Base-by-base conservation (phyloP, 53 echinoderm and acorn worm species). In the Paracentrotus lividus region DNA sequence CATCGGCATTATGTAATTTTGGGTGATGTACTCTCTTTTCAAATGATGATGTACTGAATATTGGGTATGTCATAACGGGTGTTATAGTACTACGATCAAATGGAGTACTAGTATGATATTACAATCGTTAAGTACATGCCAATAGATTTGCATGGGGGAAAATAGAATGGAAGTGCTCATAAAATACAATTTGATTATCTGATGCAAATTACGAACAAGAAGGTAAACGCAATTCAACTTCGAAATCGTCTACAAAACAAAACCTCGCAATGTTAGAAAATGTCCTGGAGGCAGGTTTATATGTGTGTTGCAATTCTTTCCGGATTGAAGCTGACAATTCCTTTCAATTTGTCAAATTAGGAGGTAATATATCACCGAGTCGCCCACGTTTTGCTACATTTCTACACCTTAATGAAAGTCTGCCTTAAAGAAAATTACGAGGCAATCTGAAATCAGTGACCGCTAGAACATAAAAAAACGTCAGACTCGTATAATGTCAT, bases 341-440 rank as follows among this genome's bases (percentile, higher is more conserved):
- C 26, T 78, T 78, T 47, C 81, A 78, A 78, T 78, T 78, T 78
- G 45, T 78, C 81, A 9, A 78, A 78, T 78, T 78, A 78, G 27
- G 81, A 21, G 81, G 47, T 78, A 78, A 78, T 78, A 78, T 78
- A 78, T 45, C 81, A 78, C 24, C 47, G 81, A 78, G 12, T 78
- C 81, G 81, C 81, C 81, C 81, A 78, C 47, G 47, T 78, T 78
- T 26, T n/a, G 6, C 14, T 66, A 27, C 67, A 66, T 27, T 7
- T 66, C 81, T 78, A 47, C 24, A 78, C 47, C 26, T 78, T 78
- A 47, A 78, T 78, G 81, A 78, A 78, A 78, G 47, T 47, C 42
- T 40, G 76, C 42, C 76, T 42, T 76, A 36, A 9, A 42, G 18
- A 76, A 18, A 76, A 40, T 76, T 27, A 78, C 45, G 26, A 24